Evolutionary conservation across 2,113 vertebrate species (phyloP).

Genomic region (Pachypanchax playfairii): DNA sequence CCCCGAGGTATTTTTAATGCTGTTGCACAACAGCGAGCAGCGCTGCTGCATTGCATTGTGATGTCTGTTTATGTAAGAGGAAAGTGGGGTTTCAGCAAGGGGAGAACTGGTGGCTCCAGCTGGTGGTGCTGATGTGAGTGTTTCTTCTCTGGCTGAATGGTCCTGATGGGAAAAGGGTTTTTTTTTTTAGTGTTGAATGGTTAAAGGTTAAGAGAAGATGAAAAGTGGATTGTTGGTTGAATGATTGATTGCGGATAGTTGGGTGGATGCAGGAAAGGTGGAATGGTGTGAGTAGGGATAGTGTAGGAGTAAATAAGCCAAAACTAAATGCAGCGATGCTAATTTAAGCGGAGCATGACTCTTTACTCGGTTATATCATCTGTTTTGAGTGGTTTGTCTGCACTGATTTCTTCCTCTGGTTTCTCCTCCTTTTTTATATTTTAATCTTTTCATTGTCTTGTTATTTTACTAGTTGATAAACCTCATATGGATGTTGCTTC

Average conservation of each 20-base stretch:
- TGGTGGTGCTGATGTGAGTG: slow-evolving; percentile 24
- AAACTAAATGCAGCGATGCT: slow-evolving; percentile 46
- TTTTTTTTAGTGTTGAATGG: slow-evolving; percentile 3
- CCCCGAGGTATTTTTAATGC: slow-evolving; percentile 68
- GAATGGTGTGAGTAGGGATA: slow-evolving; percentile 17
- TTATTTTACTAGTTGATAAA: slow-evolving; percentile 8
- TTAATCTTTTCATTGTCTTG: background rate
- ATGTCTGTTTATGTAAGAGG: slow-evolving; percentile 71
- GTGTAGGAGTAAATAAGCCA: slow-evolving; percentile 55
- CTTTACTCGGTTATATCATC: slow-evolving; percentile 50
- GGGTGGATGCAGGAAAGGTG: slow-evolving; percentile 20
- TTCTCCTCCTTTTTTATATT: background rate
- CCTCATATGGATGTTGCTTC: background rate
- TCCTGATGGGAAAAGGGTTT: background rate
- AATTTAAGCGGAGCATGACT: slow-evolving; percentile 44
- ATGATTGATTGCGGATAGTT: slow-evolving; percentile 37
- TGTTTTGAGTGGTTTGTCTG: slow-evolving; percentile 16
- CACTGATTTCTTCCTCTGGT: background rate
- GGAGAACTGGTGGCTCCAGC: slow-evolving; percentile 45
- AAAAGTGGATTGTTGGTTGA: slow-evolving; percentile 26
- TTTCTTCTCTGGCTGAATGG: slow-evolving; percentile 19
- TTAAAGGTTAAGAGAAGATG: slow-evolving; percentile 13
- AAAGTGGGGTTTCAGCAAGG: slow-evolving; percentile 35
- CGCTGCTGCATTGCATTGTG: slow-evolving; percentile 64
- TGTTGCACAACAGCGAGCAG: slow-evolving; percentile 68